Evolutionary conservation across 2,797 vertebrate genomes (phyloP), one percentile per base, ranked within the genome.

Genomic region (Myotis daubentonii): DNA sequence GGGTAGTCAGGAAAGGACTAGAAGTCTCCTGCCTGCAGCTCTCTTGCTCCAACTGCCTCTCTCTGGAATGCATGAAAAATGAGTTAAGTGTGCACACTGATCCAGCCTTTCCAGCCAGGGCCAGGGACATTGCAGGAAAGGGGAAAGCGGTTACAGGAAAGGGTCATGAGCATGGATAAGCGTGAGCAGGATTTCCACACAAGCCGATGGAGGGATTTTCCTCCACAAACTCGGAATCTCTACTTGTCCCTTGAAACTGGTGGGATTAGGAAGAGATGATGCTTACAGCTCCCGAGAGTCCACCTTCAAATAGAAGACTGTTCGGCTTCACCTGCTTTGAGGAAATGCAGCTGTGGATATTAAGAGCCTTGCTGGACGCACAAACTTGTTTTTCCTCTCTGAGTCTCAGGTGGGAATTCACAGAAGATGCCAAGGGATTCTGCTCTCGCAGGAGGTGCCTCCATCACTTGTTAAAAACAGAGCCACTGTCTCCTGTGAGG

Each of bases 51-150:
- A 66, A 79, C 71, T 86, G 75, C 88, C 70, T 84, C 68, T 82
- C 76, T 79, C 95, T 92, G 95, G 84, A 97, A 98, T 93, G 90
- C 96, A 97, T 72, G 93, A 96, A 97, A 95, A 98, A 96, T 85
- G 23, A 96, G 82, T 95, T 91, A 96, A 97, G 92, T 60, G 68
- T 93, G 89, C 28, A 25, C 8, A 20, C 12, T 60, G 81, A 75
- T 96, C 80, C 80, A 16, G 83, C 41, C 55, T 33, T 89, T 81
- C 71, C 85, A 81, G 62, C 33, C 62, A 36, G 12, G 11, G 28
- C 38, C 28, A 33, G 23, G 60, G 11, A 90, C 87, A 55, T 53
- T 72, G 60, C n/a, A 90, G 72, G 75, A 90, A 81, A 78, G 82
- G 79, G 55, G 30, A 75, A 76, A 72, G 53, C 60, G 17, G 65